Conservation (phyloP, 1,140 invertebrate species). For the Drosophila tsacasi region DNA sequence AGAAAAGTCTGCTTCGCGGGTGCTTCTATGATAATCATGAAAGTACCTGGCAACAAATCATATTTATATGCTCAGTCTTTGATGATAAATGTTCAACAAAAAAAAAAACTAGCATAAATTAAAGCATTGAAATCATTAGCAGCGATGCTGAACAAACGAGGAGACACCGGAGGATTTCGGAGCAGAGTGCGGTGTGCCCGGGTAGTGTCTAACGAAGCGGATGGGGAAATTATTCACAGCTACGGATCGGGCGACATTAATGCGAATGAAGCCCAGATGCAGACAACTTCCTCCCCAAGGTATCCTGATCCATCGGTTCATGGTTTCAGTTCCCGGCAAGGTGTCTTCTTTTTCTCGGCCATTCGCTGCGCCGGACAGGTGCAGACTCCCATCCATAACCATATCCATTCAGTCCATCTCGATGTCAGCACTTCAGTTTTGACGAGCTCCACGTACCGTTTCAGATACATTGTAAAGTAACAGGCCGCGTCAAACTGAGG, state of each 20-base stretch:
- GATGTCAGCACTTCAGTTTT: conserved; percentile 49
- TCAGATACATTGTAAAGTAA: conserved; percentile 70
- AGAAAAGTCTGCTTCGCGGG: background rate
- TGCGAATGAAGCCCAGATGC: conserved; percentile 26
- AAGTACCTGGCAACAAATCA: conserved; percentile 51
- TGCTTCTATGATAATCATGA: conserved; percentile 32
- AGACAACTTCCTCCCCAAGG: conserved; percentile 26
- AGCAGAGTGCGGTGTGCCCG: background rate
- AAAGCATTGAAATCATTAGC: conserved; percentile 79
- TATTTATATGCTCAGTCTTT: conserved; percentile 62
- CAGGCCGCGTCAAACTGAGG: conserved; percentile 48
- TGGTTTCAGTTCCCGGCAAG: conserved; percentile 39
- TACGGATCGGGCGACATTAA: conserved; percentile 69
- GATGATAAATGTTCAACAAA: conserved; percentile 66
- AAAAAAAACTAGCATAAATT: conserved; percentile 62
- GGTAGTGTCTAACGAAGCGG: conserved; percentile 41
- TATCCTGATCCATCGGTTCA: conserved; percentile 33
- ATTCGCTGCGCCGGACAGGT: conserved; percentile 73
- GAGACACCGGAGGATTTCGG: conserved; percentile 21
- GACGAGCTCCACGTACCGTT: conserved; percentile 45
- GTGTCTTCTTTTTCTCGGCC: conserved; percentile 50
- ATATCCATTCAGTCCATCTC: conserved; percentile 35
- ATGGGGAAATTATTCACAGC: conserved; percentile 84
- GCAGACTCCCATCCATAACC: conserved; percentile 37
- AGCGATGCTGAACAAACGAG: conserved; percentile 84